Evolutionary conservation across 2,113 vertebrate species (phyloP), one percentile per base, ranked within the genome.

Genomic region (Semicossyphus pulcher): DNA sequence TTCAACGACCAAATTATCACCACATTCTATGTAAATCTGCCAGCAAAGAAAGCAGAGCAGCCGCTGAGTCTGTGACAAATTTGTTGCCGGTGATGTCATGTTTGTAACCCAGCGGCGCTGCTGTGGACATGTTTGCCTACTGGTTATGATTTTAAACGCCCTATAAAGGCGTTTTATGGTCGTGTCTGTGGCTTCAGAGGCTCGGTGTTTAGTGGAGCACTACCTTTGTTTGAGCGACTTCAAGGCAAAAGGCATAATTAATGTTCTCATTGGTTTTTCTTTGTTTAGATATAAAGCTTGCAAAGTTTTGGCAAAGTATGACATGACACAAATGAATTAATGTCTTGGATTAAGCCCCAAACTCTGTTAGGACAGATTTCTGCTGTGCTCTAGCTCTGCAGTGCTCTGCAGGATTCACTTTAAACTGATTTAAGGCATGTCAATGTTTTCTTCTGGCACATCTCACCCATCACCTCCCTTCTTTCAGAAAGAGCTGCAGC

Each of bases 401-500:
- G 51, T 44, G 18, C 23, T 56, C n/a, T 53, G 39, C 9, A 47
- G 52, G 53, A 41, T 65, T 76, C 23, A 72, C 23, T 64, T 31
- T 39, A 34, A 78, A 52, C 15, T 9, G 8, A 51, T 31, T 58
- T 11, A 31, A 28, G n/a, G 1, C 7, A 25, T 18, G 48, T 21
- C 21, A 26, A 26, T 32, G 20, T 72, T 10, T 44, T 32, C 5
- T 16, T 52, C n/a, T 63, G 28, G 48, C 1, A 11, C 14, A 15
- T 54, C 16, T 70, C 20, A 48, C 57, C 20, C 54, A 25, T 61
- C 23, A 59, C n/a, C 31, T 39, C 7, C n/a, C 39, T 42, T 60
- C 39, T 42, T 60, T 20, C 73, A 95, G 98, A 95, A 94, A 10
- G 85, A 95, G 69, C 90, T 98, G 70, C 90, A 94, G 72, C 94